These are phyloP conservation scores for Platyscapa corneri DNA, from an alignment of 1,140 invertebrate genomes.

Conservation along the genomic window DNA sequence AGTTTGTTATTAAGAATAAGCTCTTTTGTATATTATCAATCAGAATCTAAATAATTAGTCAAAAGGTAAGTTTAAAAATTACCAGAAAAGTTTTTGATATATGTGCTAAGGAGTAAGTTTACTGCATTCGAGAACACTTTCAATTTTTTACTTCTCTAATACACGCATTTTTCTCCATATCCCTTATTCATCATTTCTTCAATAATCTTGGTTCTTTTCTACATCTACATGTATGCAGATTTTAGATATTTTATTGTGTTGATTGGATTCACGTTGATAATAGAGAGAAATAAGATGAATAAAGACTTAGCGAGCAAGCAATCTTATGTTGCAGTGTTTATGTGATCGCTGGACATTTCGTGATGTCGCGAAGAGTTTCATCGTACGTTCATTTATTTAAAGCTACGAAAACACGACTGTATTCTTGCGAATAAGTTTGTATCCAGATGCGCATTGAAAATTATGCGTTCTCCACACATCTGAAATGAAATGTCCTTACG, in stretches of 20 bases:
- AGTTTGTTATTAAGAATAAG: too few species aligned
- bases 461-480: neutral
- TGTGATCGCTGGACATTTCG: neutral
- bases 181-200: neutral
- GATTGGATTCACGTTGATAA: neutral
- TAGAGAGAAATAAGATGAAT: neutral
- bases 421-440: neutral
- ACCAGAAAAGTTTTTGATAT: neutral
- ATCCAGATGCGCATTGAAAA: neutral
- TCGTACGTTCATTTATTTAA: neutral
- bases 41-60: neutral
- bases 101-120: neutral
- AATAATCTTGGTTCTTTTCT: neutral
- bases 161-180: neutral
- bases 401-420: neutral
- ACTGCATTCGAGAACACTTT: conserved; percentile 3
- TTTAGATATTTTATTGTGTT: neutral
- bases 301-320: neutral
- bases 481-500: neutral
- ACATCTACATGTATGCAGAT: neutral
- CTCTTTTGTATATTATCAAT: too few species aligned
- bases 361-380: neutral
- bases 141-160: conserved; percentile 6
- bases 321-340: neutral
- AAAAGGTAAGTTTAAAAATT: neutral